Conservation (phyloP, 1,140 invertebrate genomes). For the Amyelois transitella region DNA sequence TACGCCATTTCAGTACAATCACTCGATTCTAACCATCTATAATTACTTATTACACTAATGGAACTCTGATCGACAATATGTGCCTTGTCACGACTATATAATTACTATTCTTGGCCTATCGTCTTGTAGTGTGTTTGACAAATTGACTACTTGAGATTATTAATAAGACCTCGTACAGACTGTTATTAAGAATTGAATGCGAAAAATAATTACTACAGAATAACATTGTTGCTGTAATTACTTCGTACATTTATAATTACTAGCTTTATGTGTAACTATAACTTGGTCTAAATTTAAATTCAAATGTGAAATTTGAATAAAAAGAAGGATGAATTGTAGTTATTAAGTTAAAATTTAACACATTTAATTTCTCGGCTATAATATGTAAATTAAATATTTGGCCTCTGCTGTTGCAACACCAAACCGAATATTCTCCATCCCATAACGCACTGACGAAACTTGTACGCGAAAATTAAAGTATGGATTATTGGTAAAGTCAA, state of each 20-base stretch:
- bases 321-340: not conserved
- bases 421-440: not conserved
- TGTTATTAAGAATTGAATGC: not conserved
- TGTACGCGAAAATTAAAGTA: not conserved
- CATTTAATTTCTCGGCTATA: too few relatives aligned
- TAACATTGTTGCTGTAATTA: not conserved
- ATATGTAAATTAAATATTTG: not conserved
- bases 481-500: not conserved
- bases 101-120: constrained; percentile 2
- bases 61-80: constrained; percentile 41
- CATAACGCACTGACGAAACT: not conserved
- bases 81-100: constrained; percentile 44
- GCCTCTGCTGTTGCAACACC: not conserved
- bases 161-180: not conserved
- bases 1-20: constrained; percentile 30
- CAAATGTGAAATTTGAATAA: not conserved
- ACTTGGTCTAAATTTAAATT: too few relatives aligned
- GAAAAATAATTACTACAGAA: not conserved
- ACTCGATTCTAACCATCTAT: constrained; percentile 30
- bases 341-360: too few relatives aligned
- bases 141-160: not conserved
- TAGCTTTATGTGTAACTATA: too few relatives aligned
- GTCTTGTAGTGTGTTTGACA: not conserved
- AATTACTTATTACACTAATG: constrained; percentile 61
- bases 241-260: too few relatives aligned